Evolutionary conservation across 1,140 invertebrate genomes (phyloP), one percentile per base, ranked within the genome.

Genomic region (Nylanderia fulva): DNA sequence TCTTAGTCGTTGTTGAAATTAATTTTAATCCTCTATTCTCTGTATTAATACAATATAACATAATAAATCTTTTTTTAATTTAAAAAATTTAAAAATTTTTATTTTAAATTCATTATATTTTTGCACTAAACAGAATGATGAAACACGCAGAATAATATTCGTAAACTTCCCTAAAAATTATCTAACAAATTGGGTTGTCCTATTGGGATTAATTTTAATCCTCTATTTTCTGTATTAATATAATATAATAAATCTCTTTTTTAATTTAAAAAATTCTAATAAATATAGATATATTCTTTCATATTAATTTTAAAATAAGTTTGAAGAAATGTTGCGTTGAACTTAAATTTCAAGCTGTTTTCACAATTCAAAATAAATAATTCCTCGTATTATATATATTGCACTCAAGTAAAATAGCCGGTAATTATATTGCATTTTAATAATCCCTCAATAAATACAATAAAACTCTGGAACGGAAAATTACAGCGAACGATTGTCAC

Each of bases 371-470:
- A 54, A 54, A 36, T 77, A 24, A 45, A 52, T 52, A 7, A 52
- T 36, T 66, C 39, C 5, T 1, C 29, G 5, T 0, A 33, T 15
- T 24, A 33, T 77, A 7, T 36, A 77, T 66, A 66, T n/a, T 24
- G 15, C 13, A 66, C 66, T 60, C 18, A 11, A 76, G 36, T 48
- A 64, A 54, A 66, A 4, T 64, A 63, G 0, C 2, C 6, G 5
- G 15, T 21, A 52, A 77, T 52, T 77, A 52, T 4, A 24, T 45
- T 39, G 56, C 8, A 45, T 52, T 76, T 63, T 56, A 66, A 64
- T 36, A 7, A 24, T 24, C 13, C 21, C 7, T 4, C 9, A 29
- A 29, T 58, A 39, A 42, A 48, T 63, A n/a, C 15, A 63, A 33
- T 6, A 75, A 58, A 21, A 61, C 2, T 8, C 13, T 24, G 27